Percentiles rank a stretch among this genome's conserved stretches.
Conservation (phyloP, 2,113 vertebrate species). For the Limnothrissa miodon region DNA sequence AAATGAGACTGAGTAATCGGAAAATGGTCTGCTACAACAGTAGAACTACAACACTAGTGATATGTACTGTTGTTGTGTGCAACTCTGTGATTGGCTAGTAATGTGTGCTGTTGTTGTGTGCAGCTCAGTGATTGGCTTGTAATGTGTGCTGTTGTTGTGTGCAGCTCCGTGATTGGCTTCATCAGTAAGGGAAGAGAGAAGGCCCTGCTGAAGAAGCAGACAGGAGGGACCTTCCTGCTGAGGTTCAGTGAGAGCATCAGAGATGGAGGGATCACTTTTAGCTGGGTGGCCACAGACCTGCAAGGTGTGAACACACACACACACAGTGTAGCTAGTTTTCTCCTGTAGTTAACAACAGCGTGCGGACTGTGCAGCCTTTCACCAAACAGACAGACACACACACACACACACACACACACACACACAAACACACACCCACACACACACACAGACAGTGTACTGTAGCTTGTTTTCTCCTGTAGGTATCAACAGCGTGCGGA, state of each 20-base stretch:
- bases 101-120: background rate
- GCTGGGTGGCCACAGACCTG: constrained; percentile 83
- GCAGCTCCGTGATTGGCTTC: constrained; percentile 88
- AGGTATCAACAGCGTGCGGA: constrained; percentile 78
- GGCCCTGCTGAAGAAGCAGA: constrained; percentile 75
- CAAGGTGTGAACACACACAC: constrained; percentile 26
- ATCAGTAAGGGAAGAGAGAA: constrained; percentile 81
- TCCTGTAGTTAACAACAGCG: too few relatives aligned
- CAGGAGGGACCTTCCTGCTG: constrained; percentile 84
- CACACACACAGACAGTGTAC: background rate
- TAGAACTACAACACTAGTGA: too few relatives aligned
- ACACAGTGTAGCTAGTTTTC: too few relatives aligned
- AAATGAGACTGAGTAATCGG: too few relatives aligned
- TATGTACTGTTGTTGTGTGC: too few relatives aligned
- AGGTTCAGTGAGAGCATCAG: constrained; percentile 86
- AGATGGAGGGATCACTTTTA: constrained; percentile 85
- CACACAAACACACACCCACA: background rate
- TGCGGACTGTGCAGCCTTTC: background rate
- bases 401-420: background rate
- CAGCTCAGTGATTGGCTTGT: too few relatives aligned
- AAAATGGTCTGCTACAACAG: constrained; percentile 61
- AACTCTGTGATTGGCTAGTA: too few relatives aligned
- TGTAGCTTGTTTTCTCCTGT: constrained; percentile 1
- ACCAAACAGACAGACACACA: background rate
- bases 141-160: constrained; percentile 30